phyloP scores from a whole-genome alignment of 2,888 invertebrate genomes.

The Gibbula magus region DNA sequence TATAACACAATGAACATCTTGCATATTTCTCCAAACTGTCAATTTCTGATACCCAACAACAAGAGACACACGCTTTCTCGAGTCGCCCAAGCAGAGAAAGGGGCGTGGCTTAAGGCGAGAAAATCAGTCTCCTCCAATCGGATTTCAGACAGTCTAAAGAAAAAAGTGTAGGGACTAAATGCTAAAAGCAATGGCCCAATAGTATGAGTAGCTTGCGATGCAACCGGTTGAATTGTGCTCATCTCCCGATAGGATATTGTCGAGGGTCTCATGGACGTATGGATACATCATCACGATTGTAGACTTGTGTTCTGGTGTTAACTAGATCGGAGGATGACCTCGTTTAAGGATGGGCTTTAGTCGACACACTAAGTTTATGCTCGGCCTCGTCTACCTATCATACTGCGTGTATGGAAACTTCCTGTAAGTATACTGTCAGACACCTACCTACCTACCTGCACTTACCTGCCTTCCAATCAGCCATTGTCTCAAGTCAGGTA shows the following conservation, averaged over 20 bases:
- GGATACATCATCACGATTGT: not conserved
- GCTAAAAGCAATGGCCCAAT: not conserved
- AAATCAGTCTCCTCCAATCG: not conserved
- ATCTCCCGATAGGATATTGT: not conserved
- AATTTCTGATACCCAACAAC: not conserved
- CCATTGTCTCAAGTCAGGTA: no score
- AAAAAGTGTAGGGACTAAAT: not conserved
- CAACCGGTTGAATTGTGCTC: not conserved
- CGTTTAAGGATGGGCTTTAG: conserved; percentile 56
- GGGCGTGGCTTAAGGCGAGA: not conserved
- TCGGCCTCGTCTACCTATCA: conserved; percentile 55
- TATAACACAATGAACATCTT: not conserved
- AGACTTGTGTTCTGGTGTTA: not conserved
- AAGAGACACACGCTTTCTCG: not conserved
- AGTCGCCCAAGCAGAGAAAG: conserved; percentile 5
- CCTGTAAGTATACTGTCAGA: conserved; percentile 53
- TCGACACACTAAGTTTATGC: conserved; percentile 52
- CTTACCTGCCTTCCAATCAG: no score
- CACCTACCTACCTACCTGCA: not conserved
- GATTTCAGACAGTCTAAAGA: not conserved
- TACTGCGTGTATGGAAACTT: conserved; percentile 64
- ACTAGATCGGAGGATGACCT: conserved; percentile 16
- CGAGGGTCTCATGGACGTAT: not conserved
- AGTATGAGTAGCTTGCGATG: not conserved
- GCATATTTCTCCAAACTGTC: conserved; percentile 1